phyloP scores from a whole-genome alignment of 2,113 vertebrate genomes.

The Lepidothrix coronata region DNA sequence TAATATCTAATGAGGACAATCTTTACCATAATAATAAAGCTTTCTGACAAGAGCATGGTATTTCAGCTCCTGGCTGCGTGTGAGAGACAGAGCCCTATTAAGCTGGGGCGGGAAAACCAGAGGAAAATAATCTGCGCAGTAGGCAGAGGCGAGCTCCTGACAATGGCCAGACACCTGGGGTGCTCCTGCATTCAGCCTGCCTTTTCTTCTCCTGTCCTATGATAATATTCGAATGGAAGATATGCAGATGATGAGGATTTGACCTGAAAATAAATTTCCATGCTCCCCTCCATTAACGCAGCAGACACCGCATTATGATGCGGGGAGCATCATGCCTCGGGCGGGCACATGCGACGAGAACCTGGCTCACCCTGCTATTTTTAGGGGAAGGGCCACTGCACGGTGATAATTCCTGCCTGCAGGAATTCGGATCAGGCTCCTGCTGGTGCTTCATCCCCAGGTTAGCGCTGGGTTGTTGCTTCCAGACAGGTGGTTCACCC shows the following conservation, averaged over 20 bases:
- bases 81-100: conserved; percentile 2
- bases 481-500: not conserved
- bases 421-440: not conserved
- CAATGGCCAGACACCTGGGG: conserved; percentile 43
- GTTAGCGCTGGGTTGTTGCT: not conserved
- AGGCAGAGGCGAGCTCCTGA: conserved; percentile 14
- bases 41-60: conserved; percentile 42
- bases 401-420: not conserved
- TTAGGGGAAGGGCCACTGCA: not conserved
- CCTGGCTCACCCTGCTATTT: not conserved
- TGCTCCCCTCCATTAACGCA: not conserved
- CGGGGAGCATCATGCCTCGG: not conserved
- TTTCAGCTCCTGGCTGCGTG: conserved; percentile 24
- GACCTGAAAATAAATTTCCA: conserved; percentile 48
- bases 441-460: not conserved
- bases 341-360: not conserved
- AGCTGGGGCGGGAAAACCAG: not conserved
- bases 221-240: conserved; percentile 3
- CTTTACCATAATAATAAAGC: conserved; percentile 62
- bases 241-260: conserved; percentile 47
- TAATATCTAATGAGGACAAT: conserved; percentile 63
- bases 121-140: conserved; percentile 38
- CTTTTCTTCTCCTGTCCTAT: conserved; percentile 32
- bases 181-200: not conserved
- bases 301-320: not conserved